Evolutionary conservation across 2,113 vertebrate species (phyloP).

Genomic region (Gambusia holbrooki): DNA sequence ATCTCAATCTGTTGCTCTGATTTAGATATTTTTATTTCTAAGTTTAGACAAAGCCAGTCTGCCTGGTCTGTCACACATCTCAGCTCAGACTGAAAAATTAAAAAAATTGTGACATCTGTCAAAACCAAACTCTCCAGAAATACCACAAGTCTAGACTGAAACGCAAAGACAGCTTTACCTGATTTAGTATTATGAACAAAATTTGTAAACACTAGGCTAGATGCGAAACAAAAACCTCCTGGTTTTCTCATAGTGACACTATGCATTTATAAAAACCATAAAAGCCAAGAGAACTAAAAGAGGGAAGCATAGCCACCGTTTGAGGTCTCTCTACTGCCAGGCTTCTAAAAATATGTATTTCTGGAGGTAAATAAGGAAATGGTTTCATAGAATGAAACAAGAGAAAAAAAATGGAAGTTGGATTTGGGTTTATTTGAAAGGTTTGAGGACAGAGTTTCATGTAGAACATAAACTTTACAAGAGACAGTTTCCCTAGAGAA

Average conservation of each 20-base stretch:
- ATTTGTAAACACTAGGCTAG: neutral
- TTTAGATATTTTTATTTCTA: too few relatives aligned
- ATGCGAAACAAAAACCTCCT: slow-evolving; percentile 20
- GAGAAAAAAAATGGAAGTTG: slow-evolving; percentile 50
- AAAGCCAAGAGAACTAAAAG: slow-evolving; percentile 53
- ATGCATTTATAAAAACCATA: slow-evolving; percentile 10
- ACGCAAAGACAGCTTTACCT: too few relatives aligned
- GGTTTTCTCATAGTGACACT: neutral
- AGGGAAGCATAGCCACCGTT: slow-evolving; percentile 40
- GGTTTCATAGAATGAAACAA: slow-evolving; percentile 39
- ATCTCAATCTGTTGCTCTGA: too few relatives aligned
- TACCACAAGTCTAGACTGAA: too few relatives aligned
- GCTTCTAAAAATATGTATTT: neutral
- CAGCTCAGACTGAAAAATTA: too few relatives aligned
- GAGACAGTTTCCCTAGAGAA: neutral
- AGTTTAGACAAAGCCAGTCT: too few relatives aligned
- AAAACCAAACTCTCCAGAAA: too few relatives aligned
- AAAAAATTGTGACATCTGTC: too few relatives aligned
- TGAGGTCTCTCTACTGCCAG: slow-evolving; percentile 10
- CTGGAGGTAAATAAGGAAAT: slow-evolving; percentile 47
- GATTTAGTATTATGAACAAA: too few relatives aligned
- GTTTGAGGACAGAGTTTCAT: neutral
- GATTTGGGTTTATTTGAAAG: slow-evolving; percentile 27
- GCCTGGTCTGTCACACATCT: too few relatives aligned
- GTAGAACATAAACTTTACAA: neutral